phyloP scores from a whole-genome alignment of 2,797 vertebrate species.

The Myripristis murdjan region DNA sequence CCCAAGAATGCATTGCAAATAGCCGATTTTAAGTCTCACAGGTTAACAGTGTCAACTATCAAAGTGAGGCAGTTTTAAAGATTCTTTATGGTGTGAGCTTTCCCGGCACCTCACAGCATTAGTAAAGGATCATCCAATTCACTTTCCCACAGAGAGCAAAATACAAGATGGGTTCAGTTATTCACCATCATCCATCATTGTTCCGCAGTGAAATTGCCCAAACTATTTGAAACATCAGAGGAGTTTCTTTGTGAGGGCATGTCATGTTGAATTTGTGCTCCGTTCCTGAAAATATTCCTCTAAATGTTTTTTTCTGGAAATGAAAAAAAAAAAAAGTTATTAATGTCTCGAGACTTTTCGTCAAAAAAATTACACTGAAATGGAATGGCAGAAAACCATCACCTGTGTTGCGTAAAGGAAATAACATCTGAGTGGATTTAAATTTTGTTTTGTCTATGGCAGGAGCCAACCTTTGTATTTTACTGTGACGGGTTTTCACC shows the following conservation, averaged over 20 bases:
- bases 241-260: conserved; percentile 11
- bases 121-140: background rate
- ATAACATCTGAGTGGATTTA: background rate
- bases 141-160: background rate
- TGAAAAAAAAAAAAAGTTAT: conserved; percentile 7
- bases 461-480: background rate
- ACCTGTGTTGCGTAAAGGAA: background rate
- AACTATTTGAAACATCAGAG: conserved; percentile 10
- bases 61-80: no score
- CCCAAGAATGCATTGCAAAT: no score
- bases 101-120: background rate
- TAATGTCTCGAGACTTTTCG: conserved; percentile 1
- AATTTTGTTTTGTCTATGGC: background rate
- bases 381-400: no score
- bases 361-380: background rate
- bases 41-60: no score
- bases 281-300: conserved; percentile 13
- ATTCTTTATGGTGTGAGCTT: background rate
- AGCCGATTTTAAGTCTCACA: no score
- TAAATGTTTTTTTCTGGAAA: conserved; percentile 2
- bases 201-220: conserved; percentile 14
- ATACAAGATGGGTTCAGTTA: background rate
- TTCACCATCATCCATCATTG: conserved; percentile 29
- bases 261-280: conserved; percentile 27
- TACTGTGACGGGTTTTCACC: background rate